These are phyloP conservation scores for Carlito syrichta DNA, from an alignment of 2,113 vertebrate species.

Conservation along the genomic window DNA sequence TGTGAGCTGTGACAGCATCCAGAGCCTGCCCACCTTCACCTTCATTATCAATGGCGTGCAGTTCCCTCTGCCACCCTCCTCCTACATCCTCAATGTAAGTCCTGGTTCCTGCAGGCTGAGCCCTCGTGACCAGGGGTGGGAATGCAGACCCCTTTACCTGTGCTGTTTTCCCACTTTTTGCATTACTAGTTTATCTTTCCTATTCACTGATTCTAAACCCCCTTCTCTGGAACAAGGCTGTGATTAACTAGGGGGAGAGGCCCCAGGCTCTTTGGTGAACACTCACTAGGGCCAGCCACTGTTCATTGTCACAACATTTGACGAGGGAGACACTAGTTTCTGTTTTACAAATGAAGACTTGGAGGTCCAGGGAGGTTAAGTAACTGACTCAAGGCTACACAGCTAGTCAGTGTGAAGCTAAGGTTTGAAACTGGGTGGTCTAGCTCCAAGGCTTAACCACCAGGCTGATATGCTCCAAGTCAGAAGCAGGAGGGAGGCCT, in stretches of 20 bases:
- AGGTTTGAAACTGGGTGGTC: neutral
- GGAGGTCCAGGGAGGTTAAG: neutral
- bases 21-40: slow-evolving; percentile 76
- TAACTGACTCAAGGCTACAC: neutral
- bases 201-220: neutral
- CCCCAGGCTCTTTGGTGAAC: neutral
- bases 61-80: slow-evolving; percentile 53
- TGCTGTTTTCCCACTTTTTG: neutral
- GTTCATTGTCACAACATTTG: neutral
- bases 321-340: neutral
- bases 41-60: slow-evolving; percentile 75
- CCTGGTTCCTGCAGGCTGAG: neutral
- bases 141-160: neutral
- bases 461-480: neutral
- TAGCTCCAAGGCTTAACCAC: neutral
- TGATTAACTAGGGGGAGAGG: neutral
- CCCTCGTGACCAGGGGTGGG: accelerated
- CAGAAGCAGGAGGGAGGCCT: neutral
- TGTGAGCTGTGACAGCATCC: slow-evolving; percentile 69
- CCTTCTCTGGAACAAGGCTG: neutral
- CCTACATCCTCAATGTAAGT: slow-evolving; percentile 73
- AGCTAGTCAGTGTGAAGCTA: neutral
- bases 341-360: neutral
- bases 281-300: neutral
- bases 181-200: neutral